Evolutionary conservation across 2,797 vertebrate genomes (phyloP).

Genomic region (Myripristis murdjan): DNA sequence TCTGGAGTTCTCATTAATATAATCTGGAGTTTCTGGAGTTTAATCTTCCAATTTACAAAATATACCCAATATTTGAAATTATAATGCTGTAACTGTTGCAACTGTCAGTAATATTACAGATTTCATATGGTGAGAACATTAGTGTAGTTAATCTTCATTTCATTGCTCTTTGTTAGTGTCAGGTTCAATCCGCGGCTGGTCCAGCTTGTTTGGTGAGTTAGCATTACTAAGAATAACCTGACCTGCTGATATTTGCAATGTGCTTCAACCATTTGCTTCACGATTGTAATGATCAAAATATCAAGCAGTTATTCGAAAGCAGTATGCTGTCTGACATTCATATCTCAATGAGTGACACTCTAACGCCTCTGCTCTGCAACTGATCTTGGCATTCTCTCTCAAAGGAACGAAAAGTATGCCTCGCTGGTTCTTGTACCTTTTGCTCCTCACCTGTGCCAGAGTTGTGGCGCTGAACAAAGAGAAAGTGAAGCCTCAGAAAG

Average conservation of each 20-base stretch:
- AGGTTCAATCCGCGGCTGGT: background rate
- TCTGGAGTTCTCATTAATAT: too few relatives aligned
- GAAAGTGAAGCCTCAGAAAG: too few relatives aligned
- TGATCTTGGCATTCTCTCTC: slow-evolving; percentile 13
- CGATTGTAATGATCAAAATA: too few relatives aligned
- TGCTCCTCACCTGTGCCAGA: slow-evolving; percentile 62
- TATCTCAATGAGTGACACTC: background rate
- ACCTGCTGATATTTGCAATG: background rate
- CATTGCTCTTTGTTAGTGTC: too few relatives aligned
- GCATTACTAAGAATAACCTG: background rate
- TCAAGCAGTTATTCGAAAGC: too few relatives aligned
- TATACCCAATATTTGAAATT: too few relatives aligned
- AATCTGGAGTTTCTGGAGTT: too few relatives aligned
- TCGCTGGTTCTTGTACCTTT: slow-evolving; percentile 50
- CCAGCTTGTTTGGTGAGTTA: slow-evolving; percentile 48
- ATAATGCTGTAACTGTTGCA: too few relatives aligned
- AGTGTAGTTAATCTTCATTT: too few relatives aligned
- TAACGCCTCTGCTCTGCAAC: background rate
- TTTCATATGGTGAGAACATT: too few relatives aligned
- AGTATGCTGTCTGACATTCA: background rate
- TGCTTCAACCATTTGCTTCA: background rate
- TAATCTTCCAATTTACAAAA: too few relatives aligned
- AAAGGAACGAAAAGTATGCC: slow-evolving; percentile 58
- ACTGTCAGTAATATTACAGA: too few relatives aligned
- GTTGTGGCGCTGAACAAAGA: slow-evolving; percentile 50